phyloP scores from a whole-genome alignment of 2,113 vertebrate species.

The Procavia capensis region DNA sequence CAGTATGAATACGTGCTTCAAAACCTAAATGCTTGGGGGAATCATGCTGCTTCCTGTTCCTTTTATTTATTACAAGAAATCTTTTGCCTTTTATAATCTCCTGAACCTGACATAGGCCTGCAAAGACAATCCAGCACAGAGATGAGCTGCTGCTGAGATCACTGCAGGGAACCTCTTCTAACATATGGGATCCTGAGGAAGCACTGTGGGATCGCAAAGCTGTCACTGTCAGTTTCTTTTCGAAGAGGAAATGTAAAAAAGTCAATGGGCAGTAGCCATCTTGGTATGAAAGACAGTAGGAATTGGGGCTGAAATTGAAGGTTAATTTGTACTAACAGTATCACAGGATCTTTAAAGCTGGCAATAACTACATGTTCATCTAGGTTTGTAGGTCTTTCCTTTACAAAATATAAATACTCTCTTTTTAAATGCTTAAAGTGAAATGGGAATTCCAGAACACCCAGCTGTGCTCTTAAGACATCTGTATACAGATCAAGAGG shows the following conservation, averaged over 20 bases:
- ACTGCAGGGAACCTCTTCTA: background rate
- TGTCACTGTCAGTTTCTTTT: background rate
- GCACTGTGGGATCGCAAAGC: background rate
- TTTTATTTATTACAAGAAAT: background rate
- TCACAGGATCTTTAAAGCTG: background rate
- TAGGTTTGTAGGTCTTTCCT: background rate
- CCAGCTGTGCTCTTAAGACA: too few species aligned
- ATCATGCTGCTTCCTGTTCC: background rate
- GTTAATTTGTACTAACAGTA: background rate
- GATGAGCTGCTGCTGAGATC: background rate
- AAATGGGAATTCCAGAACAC: too few species aligned
- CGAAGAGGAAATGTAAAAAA: slow-evolving; percentile 33
- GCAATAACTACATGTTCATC: background rate
- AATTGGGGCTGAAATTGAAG: background rate
- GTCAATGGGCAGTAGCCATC: background rate
- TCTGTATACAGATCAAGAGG: too few species aligned
- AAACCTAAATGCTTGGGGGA: background rate
- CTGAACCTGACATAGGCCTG: background rate
- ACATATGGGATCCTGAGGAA: background rate
- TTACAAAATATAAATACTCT: background rate
- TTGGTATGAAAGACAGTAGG: background rate
- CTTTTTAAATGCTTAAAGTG: background rate
- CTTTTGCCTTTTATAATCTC: background rate
- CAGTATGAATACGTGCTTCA: background rate
- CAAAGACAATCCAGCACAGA: background rate